Conservation (phyloP, 2,797 vertebrate species). For the Adrianichthys oophorus region DNA sequence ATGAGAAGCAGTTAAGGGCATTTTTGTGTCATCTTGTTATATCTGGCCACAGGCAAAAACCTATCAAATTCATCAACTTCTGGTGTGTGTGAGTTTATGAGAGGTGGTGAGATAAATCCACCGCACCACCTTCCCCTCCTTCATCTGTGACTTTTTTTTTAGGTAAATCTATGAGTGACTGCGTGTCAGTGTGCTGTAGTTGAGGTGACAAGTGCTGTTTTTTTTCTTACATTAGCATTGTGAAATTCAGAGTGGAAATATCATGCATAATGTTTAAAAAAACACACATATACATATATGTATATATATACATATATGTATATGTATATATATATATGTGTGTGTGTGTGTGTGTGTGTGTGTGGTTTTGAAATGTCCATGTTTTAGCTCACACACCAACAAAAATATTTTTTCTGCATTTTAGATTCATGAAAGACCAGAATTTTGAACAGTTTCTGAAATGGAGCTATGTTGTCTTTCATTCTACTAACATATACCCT, state of each 20-base stretch:
- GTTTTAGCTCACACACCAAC: no score
- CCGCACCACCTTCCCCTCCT: constrained; percentile 9
- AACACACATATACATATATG: no score
- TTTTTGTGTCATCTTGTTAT: constrained; percentile 29
- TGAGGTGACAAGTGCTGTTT: background rate
- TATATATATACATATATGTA: no score
- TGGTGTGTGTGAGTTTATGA: constrained; percentile 1
- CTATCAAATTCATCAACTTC: constrained; percentile 45
- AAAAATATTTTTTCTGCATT: no score
- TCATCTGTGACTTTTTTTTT: constrained; percentile 1
- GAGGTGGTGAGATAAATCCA: constrained; percentile 20
- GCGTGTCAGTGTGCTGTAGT: background rate
- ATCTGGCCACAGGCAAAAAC: constrained; percentile 39
- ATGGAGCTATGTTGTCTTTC: no score
- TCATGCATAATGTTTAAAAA: background rate
- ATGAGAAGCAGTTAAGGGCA: background rate
- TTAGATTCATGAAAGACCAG: no score
- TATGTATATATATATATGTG: no score
- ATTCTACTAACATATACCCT: no score
- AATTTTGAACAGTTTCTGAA: no score
- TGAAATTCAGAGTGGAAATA: background rate
- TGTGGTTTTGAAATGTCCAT: no score
- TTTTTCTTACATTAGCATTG: constrained; percentile 3
- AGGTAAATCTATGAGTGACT: background rate
- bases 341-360: no score